phyloP scores from a whole-genome alignment of 2,797 vertebrate genomes.

The Tauraco hartlaubi region DNA sequence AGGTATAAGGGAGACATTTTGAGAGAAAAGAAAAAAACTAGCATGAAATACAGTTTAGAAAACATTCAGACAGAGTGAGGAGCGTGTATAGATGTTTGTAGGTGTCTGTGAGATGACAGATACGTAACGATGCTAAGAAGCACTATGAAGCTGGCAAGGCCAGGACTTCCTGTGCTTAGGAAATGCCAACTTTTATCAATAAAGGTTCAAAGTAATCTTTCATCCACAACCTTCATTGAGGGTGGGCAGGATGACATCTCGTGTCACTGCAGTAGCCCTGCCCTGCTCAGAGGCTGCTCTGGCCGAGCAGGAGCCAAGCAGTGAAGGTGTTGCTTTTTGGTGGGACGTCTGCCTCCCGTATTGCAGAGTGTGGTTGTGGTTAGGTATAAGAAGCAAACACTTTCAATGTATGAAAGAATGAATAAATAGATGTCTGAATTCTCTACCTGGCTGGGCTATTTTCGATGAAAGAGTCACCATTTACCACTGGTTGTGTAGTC shows the following conservation, averaged over 20 bases:
- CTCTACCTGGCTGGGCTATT: neutral
- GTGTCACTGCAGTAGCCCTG: neutral
- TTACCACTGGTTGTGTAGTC: neutral
- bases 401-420: neutral
- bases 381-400: neutral
- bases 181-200: neutral
- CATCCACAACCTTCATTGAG: neutral
- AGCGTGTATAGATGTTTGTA: too few species aligned
- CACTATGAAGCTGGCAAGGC: neutral
- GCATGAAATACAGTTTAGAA: neutral
- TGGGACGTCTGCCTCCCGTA: neutral
- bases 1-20: neutral
- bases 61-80: neutral
- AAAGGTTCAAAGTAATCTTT: neutral
- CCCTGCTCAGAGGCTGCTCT: neutral
- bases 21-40: neutral
- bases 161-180: neutral
- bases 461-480: neutral
- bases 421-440: neutral
- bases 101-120: fast-evolving
- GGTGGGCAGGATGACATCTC: fast-evolving
- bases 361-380: fast-evolving
- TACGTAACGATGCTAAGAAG: fast-evolving
- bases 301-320: fast-evolving
- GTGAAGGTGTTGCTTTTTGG: neutral